These are phyloP conservation scores for Patella caerulea DNA, from an alignment of 2,888 invertebrate species.

Conservation along the genomic window DNA sequence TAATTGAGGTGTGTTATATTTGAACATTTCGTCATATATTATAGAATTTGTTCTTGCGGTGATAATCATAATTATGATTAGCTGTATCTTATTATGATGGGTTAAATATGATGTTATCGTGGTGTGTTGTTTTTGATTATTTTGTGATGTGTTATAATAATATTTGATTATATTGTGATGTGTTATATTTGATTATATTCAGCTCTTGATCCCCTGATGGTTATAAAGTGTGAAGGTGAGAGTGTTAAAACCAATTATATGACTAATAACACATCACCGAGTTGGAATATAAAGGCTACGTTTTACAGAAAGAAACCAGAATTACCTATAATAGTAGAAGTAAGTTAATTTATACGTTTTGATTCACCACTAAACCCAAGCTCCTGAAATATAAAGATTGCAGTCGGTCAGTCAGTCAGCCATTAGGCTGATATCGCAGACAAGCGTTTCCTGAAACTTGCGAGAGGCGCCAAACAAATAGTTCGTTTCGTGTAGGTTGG, in stretches of 20 bases:
- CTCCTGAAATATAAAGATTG: not conserved
- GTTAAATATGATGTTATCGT: too few species aligned
- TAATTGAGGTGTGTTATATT: too few species aligned
- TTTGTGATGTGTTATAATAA: too few species aligned
- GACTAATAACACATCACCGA: constrained; percentile 68
- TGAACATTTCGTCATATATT: too few species aligned
- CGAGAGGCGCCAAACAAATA: too few species aligned
- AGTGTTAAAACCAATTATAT: constrained; percentile 65
- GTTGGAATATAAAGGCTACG: constrained; percentile 71
- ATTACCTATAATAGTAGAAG: constrained; percentile 73
- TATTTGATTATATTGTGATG: not conserved
- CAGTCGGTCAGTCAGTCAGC: not conserved
- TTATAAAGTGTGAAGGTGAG: constrained; percentile 73
- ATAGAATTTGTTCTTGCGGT: too few species aligned
- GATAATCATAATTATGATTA: too few species aligned
- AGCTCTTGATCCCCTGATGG: constrained; percentile 71
- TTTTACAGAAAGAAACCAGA: constrained; percentile 73
- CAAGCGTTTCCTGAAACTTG: not conserved
- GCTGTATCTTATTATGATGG: too few species aligned
- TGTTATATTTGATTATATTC: constrained; percentile 6
- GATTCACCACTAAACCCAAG: not conserved
- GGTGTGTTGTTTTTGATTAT: not conserved
- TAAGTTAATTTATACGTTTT: constrained; percentile 43
- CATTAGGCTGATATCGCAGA: not conserved
- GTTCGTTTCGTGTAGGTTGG: too few species aligned